Conservation (phyloP, 2,888 invertebrate species). For the Gisinianus flammeolus region DNA sequence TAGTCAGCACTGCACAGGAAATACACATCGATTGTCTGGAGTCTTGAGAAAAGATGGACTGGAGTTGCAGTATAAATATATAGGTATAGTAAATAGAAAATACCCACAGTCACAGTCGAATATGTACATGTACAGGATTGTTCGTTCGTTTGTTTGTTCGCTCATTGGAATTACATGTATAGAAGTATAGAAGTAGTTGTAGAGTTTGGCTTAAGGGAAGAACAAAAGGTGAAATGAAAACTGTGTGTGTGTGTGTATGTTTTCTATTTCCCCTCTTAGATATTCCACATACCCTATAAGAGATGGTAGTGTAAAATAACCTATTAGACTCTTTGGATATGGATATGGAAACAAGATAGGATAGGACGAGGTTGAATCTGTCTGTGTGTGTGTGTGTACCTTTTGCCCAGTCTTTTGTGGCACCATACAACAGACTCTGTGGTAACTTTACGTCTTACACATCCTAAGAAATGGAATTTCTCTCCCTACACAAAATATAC, state of each 20-base stretch:
- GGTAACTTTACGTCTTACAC: slow-evolving; percentile 4
- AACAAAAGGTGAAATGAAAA: slow-evolving; percentile 23
- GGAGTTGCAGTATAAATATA: too few species aligned
- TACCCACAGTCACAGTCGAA: too few species aligned
- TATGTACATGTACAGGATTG: too few species aligned
- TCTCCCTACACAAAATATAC: not conserved
- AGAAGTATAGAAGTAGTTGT: too few species aligned
- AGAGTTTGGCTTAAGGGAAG: too few species aligned
- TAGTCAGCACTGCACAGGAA: too few species aligned
- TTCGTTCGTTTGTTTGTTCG: too few species aligned
- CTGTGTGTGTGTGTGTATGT: not conserved
- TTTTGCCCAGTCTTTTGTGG: not conserved
- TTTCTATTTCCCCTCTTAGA: not conserved
- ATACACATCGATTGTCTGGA: too few species aligned
- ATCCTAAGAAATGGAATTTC: not conserved
- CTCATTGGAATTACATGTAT: too few species aligned
- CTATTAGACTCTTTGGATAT: slow-evolving; percentile 7
- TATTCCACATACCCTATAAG: not conserved
- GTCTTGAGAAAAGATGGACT: too few species aligned
- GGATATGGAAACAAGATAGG: not conserved
- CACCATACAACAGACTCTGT: not conserved
- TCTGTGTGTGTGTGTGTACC: not conserved
- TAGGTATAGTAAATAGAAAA: too few species aligned
- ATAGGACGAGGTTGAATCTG: not conserved
- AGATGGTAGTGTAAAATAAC: not conserved